Base-by-base conservation (phyloP, 1,140 invertebrate genomes). In the Chironomus tepperi region DNA sequence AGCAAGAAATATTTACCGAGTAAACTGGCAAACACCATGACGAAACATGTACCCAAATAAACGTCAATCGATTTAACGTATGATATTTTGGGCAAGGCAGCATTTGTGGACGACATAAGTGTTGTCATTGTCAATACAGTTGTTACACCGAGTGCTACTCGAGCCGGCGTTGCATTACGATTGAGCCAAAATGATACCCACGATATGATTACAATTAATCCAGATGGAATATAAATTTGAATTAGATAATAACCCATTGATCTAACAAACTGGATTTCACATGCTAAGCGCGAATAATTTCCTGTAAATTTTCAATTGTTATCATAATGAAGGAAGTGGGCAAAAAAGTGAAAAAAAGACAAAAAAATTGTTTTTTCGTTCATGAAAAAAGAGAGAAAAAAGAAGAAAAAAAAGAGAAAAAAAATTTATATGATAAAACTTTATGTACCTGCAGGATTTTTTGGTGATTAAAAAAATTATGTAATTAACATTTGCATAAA, bases 191-290 rank as follows among this genome's bases (percentile, higher is more conserved):
- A 97, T 81, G 93, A 95, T 81, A 98, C 96, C 96, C 97, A 98
- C 78, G 95, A 97, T 85, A 98, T 98, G 84, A 98, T 97, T 83
- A 99, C 97, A 85, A 99, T 98, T 82, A 99, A 90, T 83, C 95
- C 93, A 82, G 96, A 97, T 78, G 97, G 97, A 86, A 98, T 97
- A 88, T 98, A 98, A 84, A 98, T 98, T 87, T 99, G 97, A 86
- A 98, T 98, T 80, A 98, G 87, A 87, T 99, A 98, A 89, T 98
- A 98, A 79, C 97, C 97, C 93, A 98, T 96, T 79, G 95, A 97
- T 77, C 97, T 90, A 76, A 96, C 95, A 85, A 99, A 97, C 85
- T 97, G 95, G 83, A 99, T 97, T 87, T 98, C 94, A 86, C 95
- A 97, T 76, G 95, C 94, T 87, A 99, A 86, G 80, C 97, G 90